phyloP scores from a whole-genome alignment of 2,888 invertebrate genomes.

The Acrobasis consociella region DNA sequence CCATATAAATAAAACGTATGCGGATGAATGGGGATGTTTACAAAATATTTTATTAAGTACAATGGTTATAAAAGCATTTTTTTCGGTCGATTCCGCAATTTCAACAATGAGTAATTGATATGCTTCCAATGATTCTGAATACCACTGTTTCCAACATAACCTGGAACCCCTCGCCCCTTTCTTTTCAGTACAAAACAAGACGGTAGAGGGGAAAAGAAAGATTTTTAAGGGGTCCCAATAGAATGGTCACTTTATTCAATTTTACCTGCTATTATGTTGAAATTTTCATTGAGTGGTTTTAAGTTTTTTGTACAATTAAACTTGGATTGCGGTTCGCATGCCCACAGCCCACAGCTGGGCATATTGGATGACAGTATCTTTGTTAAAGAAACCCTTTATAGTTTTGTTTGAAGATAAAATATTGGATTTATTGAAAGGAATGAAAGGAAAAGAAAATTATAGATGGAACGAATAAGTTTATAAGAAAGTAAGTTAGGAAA shows the following conservation, averaged over 20 bases:
- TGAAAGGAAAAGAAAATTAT: conserved; percentile 13
- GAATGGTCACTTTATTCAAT: conserved; percentile 32
- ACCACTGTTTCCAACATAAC: conserved; percentile 42
- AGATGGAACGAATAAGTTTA: background rate
- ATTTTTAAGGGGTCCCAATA: conserved; percentile 31
- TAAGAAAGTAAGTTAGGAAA: conserved; percentile 2
- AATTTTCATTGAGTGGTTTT: conserved; percentile 54
- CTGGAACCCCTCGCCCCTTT: conserved; percentile 36
- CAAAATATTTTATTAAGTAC: conserved; percentile 43
- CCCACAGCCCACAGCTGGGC: conserved; percentile 60
- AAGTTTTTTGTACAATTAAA: conserved; percentile 59
- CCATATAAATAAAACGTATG: background rate
- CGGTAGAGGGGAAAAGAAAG: background rate
- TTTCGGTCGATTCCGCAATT: conserved; percentile 60
- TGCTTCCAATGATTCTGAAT: conserved; percentile 65
- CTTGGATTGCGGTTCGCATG: conserved; percentile 56
- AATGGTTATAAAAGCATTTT: conserved; percentile 58
- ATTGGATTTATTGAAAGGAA: background rate
- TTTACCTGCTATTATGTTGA: conserved; percentile 62
- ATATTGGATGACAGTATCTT: conserved; percentile 63
- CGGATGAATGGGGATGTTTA: conserved; percentile 15
- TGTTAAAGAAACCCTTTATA: conserved; percentile 43
- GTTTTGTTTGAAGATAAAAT: conserved; percentile 23
- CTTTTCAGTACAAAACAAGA: conserved; percentile 23
- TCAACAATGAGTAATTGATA: conserved; percentile 75